Conservation (phyloP, 2,797 vertebrate species). For the Zenarchopterus dispar region DNA sequence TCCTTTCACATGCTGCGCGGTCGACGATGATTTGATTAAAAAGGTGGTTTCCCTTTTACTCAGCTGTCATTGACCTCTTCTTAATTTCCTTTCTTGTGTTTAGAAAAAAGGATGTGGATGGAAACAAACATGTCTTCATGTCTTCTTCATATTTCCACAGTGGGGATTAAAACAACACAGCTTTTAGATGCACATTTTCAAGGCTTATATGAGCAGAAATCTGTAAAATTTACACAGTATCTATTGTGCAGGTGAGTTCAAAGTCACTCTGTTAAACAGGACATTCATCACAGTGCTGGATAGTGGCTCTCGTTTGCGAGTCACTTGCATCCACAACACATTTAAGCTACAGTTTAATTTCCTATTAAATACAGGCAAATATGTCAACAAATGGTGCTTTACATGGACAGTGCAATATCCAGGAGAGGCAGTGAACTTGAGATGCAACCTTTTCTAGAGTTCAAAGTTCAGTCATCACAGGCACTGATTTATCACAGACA, state of each 20-base stretch:
- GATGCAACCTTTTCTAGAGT: slow-evolving; percentile 19
- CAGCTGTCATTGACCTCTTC: no score
- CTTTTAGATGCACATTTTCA: no score
- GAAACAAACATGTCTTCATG: no score
- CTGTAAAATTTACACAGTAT: background rate
- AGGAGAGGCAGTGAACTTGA: slow-evolving; percentile 14
- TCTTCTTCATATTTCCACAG: no score
- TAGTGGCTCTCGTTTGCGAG: background rate
- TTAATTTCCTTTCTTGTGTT: no score
- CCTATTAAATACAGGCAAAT: slow-evolving; percentile 6
- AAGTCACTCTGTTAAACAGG: slow-evolving; percentile 1
- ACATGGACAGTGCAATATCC: slow-evolving; percentile 16
- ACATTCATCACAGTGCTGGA: slow-evolving; percentile 7
- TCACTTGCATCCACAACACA: slow-evolving; percentile 6
- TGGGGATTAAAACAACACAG: no score
- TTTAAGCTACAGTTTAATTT: slow-evolving; percentile 7
- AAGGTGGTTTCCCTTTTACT: no score
- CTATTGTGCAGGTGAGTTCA: slow-evolving; percentile 18
- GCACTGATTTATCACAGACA: no score
- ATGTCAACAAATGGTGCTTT: slow-evolving; percentile 24
- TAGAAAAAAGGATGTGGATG: no score
- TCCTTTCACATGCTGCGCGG: background rate
- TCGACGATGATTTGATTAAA: background rate
- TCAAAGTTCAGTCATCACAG: slow-evolving; percentile 9
- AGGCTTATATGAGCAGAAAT: no score